Conservation (phyloP, 2,797 vertebrate species). For the Cyclura pinguis region DNA sequence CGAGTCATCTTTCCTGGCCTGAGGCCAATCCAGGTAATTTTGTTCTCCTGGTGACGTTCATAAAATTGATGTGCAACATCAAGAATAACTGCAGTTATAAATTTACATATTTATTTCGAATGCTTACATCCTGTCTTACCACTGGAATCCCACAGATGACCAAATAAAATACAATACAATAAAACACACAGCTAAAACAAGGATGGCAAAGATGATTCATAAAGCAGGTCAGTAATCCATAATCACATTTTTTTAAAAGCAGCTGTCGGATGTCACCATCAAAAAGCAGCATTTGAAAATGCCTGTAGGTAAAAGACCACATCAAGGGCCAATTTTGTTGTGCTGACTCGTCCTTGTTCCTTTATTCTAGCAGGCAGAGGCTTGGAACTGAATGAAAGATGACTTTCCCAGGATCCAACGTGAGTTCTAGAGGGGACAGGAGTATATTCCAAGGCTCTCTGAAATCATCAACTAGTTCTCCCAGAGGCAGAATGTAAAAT, state of each 20-base stretch:
- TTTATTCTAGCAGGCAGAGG: too few relatives aligned
- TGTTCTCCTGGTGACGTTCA: conserved; percentile 12
- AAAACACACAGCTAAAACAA: not conserved
- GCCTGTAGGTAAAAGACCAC: not conserved
- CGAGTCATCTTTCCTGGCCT: conserved; percentile 10
- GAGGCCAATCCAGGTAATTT: not conserved
- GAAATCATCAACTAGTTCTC: not conserved
- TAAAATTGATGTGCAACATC: not conserved
- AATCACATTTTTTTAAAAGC: not conserved
- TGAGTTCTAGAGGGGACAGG: too few relatives aligned
- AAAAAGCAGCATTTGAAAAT: not conserved
- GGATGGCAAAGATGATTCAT: not conserved
- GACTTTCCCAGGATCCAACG: not conserved
- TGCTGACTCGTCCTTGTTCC: too few relatives aligned
- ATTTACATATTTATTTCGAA: not conserved
- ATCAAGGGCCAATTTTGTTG: too few relatives aligned
- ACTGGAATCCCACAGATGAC: not conserved
- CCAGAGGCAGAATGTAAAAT: not conserved
- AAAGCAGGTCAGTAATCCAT: not conserved
- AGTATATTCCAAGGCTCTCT: not conserved
- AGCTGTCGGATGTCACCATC: not conserved
- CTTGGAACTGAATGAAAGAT: too few relatives aligned
- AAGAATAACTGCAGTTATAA: not conserved
- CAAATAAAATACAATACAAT: not conserved
- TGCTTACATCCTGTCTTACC: not conserved